These are phyloP conservation scores for Nomia melanderi DNA, from an alignment of 1,140 invertebrate species.

Conservation along the genomic window DNA sequence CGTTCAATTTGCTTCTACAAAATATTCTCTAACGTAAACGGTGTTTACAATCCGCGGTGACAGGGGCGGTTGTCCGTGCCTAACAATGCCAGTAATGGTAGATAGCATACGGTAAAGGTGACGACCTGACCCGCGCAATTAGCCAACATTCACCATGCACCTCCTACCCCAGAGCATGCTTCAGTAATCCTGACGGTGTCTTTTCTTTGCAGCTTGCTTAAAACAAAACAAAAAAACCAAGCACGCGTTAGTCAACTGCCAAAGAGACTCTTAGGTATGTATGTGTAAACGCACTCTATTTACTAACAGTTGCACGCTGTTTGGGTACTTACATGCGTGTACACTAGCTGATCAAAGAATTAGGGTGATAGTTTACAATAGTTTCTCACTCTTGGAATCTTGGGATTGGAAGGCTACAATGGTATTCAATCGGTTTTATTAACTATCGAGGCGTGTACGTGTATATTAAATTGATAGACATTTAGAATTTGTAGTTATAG, in stretches of 20 bases:
- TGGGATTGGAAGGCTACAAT: no score
- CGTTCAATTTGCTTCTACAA: background rate
- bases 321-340: no score
- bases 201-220: conserved; percentile 53
- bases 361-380: no score
- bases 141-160: no score
- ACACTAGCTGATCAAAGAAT: no score
- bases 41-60: background rate
- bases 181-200: background rate
- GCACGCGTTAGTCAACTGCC: background rate
- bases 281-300: background rate
- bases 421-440: no score
- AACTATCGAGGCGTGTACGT: no score
- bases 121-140: background rate
- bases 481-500: no score
- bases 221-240: conserved; percentile 28
- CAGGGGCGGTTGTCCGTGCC: no score
- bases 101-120: background rate
- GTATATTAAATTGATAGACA: no score
- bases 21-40: background rate
- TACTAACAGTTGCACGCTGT: background rate
- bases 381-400: no score
- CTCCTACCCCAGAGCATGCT: conserved; percentile 9
- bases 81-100: background rate
- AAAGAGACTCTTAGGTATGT: conserved; percentile 45